These are phyloP conservation scores for Oscheius sp. DNA, from an alignment of 1,140 invertebrate genomes.

Conservation along the genomic window DNA sequence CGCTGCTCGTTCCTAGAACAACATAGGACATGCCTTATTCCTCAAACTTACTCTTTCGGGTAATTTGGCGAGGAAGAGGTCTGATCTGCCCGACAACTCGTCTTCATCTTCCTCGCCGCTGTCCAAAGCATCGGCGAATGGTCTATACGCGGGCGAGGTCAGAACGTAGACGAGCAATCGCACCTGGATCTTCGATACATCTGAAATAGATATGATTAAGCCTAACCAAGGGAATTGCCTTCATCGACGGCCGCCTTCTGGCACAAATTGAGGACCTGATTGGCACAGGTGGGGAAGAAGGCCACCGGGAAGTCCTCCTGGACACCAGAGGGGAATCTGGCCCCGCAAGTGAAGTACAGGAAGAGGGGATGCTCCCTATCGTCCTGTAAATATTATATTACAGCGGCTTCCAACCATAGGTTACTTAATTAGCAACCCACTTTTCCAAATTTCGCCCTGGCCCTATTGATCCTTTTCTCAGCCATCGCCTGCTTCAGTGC, in stretches of 20 bases:
- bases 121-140: not conserved
- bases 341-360: not conserved
- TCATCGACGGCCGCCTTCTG: not conserved
- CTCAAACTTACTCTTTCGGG: not conserved
- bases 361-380: not conserved
- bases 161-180: not conserved
- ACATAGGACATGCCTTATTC: not conserved
- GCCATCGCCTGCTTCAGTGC: too few relatives aligned
- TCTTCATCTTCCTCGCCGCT: not conserved
- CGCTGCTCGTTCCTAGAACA: not conserved
- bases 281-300: not conserved
- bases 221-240: not conserved
- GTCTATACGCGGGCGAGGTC: not conserved
- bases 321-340: not conserved
- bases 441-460: too few relatives aligned
- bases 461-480: too few relatives aligned
- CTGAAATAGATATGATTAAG: not conserved
- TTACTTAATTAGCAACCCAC: too few relatives aligned
- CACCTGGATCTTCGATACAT: not conserved
- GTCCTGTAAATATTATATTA: too few relatives aligned
- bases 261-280: not conserved
- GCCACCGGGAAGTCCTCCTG: not conserved
- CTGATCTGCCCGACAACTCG: not conserved
- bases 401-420: too few relatives aligned
- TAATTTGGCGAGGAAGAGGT: not conserved